phyloP scores from a whole-genome alignment of 1,140 invertebrate species.

The Sminthurides bifidus region DNA sequence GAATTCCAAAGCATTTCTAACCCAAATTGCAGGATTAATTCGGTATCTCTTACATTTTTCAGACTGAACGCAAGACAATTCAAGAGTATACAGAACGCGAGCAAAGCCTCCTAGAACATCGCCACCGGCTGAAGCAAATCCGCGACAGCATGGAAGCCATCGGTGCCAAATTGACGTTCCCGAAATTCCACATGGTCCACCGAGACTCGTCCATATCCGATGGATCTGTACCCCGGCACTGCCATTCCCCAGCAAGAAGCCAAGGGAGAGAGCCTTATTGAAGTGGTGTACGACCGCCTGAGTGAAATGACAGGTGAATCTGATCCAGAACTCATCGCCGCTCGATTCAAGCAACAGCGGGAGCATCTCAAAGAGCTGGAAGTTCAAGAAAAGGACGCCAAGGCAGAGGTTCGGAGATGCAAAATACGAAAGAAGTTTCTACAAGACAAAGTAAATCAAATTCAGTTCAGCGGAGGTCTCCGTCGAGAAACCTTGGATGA shows the following conservation, averaged over 20 bases:
- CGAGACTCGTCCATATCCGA: slow-evolving; percentile 27
- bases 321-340: slow-evolving; percentile 21
- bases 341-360: slow-evolving; percentile 24
- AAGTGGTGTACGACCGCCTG: slow-evolving; percentile 20
- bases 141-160: slow-evolving; percentile 29
- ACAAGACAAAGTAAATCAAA: slow-evolving; percentile 23
- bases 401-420: slow-evolving; percentile 22
- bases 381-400: slow-evolving; percentile 15
- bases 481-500: slow-evolving; percentile 24
- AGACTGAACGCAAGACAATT: slow-evolving; percentile 26
- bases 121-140: slow-evolving; percentile 23
- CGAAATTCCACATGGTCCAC: slow-evolving; percentile 30
- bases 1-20: too few species aligned
- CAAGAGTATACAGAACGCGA: slow-evolving; percentile 23
- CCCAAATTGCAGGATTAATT: not conserved
- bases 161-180: slow-evolving; percentile 23
- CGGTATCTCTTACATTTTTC: not conserved
- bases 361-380: slow-evolving; percentile 17
- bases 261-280: slow-evolving; percentile 13
- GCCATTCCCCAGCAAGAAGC: slow-evolving; percentile 1
- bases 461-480: slow-evolving; percentile 27
- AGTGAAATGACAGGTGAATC: slow-evolving; percentile 27
- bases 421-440: slow-evolving; percentile 29
- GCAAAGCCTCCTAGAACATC: slow-evolving; percentile 20
- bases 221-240: slow-evolving; percentile 7